Base-by-base conservation (phyloP, 2,797 vertebrate genomes). In the Perodicticus potto region DNA sequence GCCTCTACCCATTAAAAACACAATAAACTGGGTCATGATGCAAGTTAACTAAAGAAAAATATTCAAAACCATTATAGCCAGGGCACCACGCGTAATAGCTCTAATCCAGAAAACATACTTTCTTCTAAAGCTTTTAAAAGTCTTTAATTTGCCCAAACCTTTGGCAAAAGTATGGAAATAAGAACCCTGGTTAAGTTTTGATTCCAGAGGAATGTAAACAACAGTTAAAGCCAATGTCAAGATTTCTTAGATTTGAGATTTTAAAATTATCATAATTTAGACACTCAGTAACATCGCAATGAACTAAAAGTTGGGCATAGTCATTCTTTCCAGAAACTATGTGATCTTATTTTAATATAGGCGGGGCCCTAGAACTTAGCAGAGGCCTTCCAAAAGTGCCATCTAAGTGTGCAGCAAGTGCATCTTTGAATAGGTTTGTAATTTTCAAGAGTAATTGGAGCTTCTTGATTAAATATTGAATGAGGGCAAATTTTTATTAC, bases 361-460 rank as follows among this genome's bases (percentile, higher is more conserved):
- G 34, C 12, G 43, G 43, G 25, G 43, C 14, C 53, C 32, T 43
- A 27, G 73, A 78, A 78, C 27, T 40, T 88, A 91, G 73, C 40
- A 84, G 53, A 89, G 20, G 37, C 53, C 57, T 89, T 63, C 25
- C 13, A 37, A 91, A 85, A 87, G 53, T 29, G 65, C 20, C 53
- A 72, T 29, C 22, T 37, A 61, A 92, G 8, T 65, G 61, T 37
- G 29, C 82, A 69, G 9, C 34, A 37, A 78, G 37, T 89, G 82
- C 53, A 70, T n/a, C 57, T 73, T 82, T 57, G 72, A 3, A 59
- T 6, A 53, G 2, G 70, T 69, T 90, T 94, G 59, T 73, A 95
- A 95, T 94, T 82, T 61, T 94, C 72, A 77, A 69, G 74, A 95
- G 55, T 81, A 72, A 95, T 72, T n/a, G 29, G 45, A 94, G 59